Conservation (phyloP, 2,888 invertebrate genomes). For the Deilephila porcellus region DNA sequence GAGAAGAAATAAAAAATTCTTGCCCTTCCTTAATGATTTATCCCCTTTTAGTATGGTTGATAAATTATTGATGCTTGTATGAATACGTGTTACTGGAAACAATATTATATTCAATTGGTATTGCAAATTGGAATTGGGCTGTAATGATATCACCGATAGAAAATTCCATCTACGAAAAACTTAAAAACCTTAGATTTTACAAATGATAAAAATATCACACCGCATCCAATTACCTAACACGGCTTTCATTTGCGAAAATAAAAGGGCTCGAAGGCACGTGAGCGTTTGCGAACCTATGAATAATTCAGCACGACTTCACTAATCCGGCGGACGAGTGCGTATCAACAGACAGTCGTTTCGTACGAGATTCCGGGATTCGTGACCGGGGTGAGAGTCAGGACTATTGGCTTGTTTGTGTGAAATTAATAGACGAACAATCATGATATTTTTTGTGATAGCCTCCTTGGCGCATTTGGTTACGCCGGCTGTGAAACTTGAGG, state of each 20-base stretch:
- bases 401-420: not conserved
- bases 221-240: constrained; percentile 11
- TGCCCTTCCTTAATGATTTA: no score
- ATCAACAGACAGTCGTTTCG: constrained; percentile 17
- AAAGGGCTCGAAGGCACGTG: not conserved
- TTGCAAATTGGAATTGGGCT: not conserved
- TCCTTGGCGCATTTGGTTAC: no score
- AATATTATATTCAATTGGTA: not conserved
- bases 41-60: no score
- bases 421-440: no score
- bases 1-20: no score
- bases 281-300: not conserved
- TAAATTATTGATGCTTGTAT: no score
- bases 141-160: no score
- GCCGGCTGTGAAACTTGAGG: no score
- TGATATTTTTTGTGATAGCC: no score
- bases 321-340: not conserved
- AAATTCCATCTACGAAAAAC: no score
- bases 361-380: not conserved
- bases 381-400: not conserved
- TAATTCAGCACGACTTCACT: constrained; percentile 6
- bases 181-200: no score
- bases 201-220: not conserved
- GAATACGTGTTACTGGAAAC: no score
- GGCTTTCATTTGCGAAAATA: constrained; percentile 9